These are phyloP conservation scores for Sitta carolinensis DNA, from an alignment of 2,797 vertebrate genomes.

Conservation along the genomic window DNA sequence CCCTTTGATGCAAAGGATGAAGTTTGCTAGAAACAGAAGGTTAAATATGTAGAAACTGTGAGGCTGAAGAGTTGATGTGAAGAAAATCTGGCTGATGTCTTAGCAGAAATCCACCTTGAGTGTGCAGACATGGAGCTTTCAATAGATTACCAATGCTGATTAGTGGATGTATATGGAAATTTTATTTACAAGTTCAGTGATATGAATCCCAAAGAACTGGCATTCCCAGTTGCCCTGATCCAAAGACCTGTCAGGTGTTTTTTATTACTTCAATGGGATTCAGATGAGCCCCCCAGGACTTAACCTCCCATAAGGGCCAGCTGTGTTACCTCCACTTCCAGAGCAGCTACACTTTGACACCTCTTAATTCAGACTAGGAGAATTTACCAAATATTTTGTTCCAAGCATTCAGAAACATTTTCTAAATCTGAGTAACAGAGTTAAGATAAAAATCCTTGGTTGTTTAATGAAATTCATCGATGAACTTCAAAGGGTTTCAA, in stretches of 20 bases:
- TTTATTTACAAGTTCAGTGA: neutral
- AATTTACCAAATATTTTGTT: neutral
- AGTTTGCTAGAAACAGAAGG: constrained; percentile 47
- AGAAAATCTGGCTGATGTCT: neutral
- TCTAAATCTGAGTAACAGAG: neutral
- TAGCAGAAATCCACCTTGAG: neutral
- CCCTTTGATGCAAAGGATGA: constrained; percentile 25
- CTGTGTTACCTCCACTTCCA: neutral
- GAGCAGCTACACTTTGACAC: neutral
- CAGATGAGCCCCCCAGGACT: neutral
- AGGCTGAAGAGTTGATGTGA: constrained; percentile 1
- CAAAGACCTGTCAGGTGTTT: neutral
- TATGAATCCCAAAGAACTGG: neutral
- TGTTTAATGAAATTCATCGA: neutral
- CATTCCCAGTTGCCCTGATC: neutral
- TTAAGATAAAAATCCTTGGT: neutral
- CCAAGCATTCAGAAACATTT: neutral
- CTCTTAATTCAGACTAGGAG: neutral
- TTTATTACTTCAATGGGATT: neutral
- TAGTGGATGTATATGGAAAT: neutral
- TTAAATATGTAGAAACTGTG: constrained; percentile 30
- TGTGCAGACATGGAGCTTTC: neutral
- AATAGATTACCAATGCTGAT: constrained; percentile 23
- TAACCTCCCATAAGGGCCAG: neutral
- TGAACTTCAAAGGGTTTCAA: neutral